These are phyloP conservation scores for Altica lythri DNA, from an alignment of 2,888 invertebrate species.

Conservation along the genomic window DNA sequence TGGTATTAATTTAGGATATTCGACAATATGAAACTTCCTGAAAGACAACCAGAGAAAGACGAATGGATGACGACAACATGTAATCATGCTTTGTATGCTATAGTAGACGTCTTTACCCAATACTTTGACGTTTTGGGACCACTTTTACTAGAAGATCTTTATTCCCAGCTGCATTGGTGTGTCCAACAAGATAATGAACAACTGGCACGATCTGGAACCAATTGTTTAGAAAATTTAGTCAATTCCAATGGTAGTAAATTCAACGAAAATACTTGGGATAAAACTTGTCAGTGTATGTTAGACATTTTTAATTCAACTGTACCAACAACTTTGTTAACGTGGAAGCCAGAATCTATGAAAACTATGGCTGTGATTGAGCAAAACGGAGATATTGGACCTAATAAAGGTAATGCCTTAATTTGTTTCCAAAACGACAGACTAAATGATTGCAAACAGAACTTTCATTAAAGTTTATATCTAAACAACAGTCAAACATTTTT, in stretches of 20 bases:
- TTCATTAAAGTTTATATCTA: no score
- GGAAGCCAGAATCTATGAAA: constrained; percentile 76
- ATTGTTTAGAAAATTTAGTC: constrained; percentile 97
- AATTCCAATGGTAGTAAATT: constrained; percentile 95
- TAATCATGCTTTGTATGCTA: constrained; percentile 98
- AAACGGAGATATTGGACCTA: constrained; percentile 53
- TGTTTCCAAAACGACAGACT: no score
- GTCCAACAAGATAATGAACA: constrained; percentile 80
- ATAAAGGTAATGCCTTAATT: constrained; percentile 56
- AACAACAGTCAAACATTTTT: no score
- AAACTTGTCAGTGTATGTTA: constrained; percentile 88
- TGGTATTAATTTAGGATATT: constrained; percentile 91
- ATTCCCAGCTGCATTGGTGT: constrained; percentile 91
- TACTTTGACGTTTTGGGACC: constrained; percentile 92
- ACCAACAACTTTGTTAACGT: constrained; percentile 78
- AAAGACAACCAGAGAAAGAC: constrained; percentile 92
- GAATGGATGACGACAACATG: constrained; percentile 99
- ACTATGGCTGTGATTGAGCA: constrained; percentile 53
- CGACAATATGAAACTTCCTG: constrained; percentile 98
- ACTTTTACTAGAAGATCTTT: constrained; percentile 88
- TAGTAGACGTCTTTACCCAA: constrained; percentile 98
- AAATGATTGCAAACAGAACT: no score
- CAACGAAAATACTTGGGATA: constrained; percentile 87
- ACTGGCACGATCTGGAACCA: constrained; percentile 77
- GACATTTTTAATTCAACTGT: constrained; percentile 90